Evolutionary conservation across 2,888 invertebrate species (phyloP).

Genomic region (Ichneumon xanthorius): DNA sequence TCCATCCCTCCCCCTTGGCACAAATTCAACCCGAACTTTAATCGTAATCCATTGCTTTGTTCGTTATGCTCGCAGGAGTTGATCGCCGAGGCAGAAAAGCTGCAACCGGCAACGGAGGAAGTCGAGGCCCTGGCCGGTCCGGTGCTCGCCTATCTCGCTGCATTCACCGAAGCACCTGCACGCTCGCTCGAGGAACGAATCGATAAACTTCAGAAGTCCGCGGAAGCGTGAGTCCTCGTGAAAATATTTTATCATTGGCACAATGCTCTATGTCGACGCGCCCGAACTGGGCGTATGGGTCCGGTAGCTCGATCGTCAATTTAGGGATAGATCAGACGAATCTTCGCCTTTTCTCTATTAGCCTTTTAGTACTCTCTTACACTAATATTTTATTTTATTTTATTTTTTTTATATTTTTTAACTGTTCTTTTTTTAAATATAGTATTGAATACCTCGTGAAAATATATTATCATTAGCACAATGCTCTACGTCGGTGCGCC

Average conservation of each 20-base stretch:
- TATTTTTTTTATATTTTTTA: no score
- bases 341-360: not conserved
- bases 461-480: slow-evolving; percentile 31
- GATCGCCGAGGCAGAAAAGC: slow-evolving; percentile 90
- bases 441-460: slow-evolving; percentile 6
- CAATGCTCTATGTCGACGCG: slow-evolving; percentile 47
- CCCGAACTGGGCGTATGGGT: not conserved
- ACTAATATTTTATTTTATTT: no score
- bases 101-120: slow-evolving; percentile 89
- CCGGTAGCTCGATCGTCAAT: slow-evolving; percentile 21
- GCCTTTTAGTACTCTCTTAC: not conserved
- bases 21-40: slow-evolving; percentile 41
- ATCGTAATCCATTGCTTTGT: slow-evolving; percentile 55
- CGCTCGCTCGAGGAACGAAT: slow-evolving; percentile 89
- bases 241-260: slow-evolving; percentile 33
- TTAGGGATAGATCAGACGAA: not conserved
- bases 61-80: slow-evolving; percentile 87
- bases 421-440: not conserved
- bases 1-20: slow-evolving; percentile 27
- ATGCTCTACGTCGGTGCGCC: slow-evolving; percentile 44
- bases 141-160: slow-evolving; percentile 89
- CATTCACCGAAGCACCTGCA: slow-evolving; percentile 89
- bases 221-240: slow-evolving; percentile 87
- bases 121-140: slow-evolving; percentile 89
- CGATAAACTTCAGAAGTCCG: slow-evolving; percentile 89